Conservation (phyloP, 2,888 invertebrate species). For the Xylophagus ater region DNA sequence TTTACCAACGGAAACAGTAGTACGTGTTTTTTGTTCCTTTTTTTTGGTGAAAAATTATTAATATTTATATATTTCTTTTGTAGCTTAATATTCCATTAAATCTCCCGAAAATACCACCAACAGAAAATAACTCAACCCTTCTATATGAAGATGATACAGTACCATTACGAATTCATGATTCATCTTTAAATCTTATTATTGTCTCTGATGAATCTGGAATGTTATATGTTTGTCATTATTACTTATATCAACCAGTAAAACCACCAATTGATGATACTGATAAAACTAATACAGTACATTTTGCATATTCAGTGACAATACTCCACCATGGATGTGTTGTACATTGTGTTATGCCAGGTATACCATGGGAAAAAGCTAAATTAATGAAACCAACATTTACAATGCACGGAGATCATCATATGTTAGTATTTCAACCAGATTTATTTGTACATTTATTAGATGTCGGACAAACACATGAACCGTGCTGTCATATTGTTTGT, state of each 20-base stretch:
- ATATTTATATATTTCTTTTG: slow-evolving; percentile 21
- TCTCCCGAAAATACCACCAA: slow-evolving; percentile 54
- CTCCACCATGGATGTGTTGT: slow-evolving; percentile 75
- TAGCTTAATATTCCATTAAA: slow-evolving; percentile 77
- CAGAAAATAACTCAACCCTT: slow-evolving; percentile 47
- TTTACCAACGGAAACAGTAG: slow-evolving; percentile 77
- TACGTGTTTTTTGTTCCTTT: slow-evolving; percentile 37
- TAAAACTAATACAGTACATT: slow-evolving; percentile 52
- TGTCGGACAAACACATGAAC: slow-evolving; percentile 72
- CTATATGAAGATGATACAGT: slow-evolving; percentile 72
- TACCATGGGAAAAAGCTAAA: slow-evolving; percentile 68
- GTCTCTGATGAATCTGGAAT: slow-evolving; percentile 62
- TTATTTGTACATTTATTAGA: slow-evolving; percentile 77
- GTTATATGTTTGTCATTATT: slow-evolving; percentile 71
- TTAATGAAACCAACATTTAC: slow-evolving; percentile 65
- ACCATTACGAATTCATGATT: slow-evolving; percentile 69
- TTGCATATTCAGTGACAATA: slow-evolving; percentile 74
- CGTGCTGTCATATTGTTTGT: slow-evolving; percentile 66
- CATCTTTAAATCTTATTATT: slow-evolving; percentile 67
- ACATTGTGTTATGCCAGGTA: slow-evolving; percentile 69
- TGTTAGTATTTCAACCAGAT: slow-evolving; percentile 73
- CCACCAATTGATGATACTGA: slow-evolving; percentile 35
- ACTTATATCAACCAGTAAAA: slow-evolving; percentile 60
- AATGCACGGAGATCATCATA: slow-evolving; percentile 62
- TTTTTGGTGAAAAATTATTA: slow-evolving; percentile 4